Conservation (phyloP, 2,888 invertebrate genomes). For the Mallateleia sp. region DNA sequence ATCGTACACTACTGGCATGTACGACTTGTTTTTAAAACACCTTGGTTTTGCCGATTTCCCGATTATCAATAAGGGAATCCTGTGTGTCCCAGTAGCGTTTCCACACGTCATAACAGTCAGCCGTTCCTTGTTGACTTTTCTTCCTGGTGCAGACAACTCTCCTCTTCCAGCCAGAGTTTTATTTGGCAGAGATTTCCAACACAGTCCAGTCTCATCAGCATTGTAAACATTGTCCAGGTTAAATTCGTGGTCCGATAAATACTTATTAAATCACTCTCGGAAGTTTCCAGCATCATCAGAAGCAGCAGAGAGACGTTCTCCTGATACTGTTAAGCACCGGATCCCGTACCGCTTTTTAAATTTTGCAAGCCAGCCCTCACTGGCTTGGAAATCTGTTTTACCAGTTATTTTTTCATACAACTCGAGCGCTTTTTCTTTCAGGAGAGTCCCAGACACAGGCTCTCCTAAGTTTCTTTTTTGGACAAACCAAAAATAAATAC, state of each 20-base stretch:
- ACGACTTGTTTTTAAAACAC: no score
- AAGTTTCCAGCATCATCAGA: slow-evolving; percentile 8
- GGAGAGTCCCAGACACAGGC: slow-evolving; percentile 1
- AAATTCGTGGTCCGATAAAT: neutral
- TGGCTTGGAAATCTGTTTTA: slow-evolving; percentile 26
- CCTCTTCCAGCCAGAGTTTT: slow-evolving; percentile 71
- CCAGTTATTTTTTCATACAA: slow-evolving; percentile 19
- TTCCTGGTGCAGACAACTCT: slow-evolving; percentile 77
- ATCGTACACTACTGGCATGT: no score
- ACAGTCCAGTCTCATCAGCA: slow-evolving; percentile 80
- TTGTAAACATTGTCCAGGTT: slow-evolving; percentile 78
- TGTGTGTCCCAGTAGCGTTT: slow-evolving; percentile 82
- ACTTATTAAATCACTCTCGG: neutral
- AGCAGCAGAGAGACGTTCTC: slow-evolving; percentile 15
- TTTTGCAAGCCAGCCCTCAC: slow-evolving; percentile 23
- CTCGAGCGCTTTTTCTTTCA: slow-evolving; percentile 10
- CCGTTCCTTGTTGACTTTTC: slow-evolving; percentile 80
- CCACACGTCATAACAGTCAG: slow-evolving; percentile 82
- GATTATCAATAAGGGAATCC: no score
- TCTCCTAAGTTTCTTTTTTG: slow-evolving; percentile 14
- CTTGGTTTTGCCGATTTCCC: no score
- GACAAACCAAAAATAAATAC: slow-evolving; percentile 28
- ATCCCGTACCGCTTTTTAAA: neutral
- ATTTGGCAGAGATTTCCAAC: slow-evolving; percentile 79
- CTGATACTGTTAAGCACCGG: neutral